Percentiles rank a stretch among this genome's conserved stretches.
Evolutionary conservation across 1,140 invertebrate species (phyloP).

Genomic region (Dreissena rostriformis): DNA sequence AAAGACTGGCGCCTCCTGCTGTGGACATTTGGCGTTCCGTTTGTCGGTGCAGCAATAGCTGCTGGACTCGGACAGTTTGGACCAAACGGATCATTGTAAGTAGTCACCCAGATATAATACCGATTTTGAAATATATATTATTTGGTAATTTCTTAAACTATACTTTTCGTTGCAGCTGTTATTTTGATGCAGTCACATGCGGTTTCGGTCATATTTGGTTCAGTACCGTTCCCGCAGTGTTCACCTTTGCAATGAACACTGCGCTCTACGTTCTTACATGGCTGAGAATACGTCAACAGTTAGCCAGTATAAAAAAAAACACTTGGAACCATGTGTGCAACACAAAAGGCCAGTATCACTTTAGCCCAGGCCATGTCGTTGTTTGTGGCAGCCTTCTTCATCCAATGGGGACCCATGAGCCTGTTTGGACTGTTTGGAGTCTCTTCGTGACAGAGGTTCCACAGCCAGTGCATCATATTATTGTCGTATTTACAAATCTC

Average conservation of each 20-base stretch:
- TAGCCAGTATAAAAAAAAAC: too few relatives aligned
- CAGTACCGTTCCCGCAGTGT: slow-evolving; percentile 54
- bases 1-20: not conserved
- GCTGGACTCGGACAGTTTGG: not conserved
- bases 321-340: too few relatives aligned
- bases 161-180: slow-evolving; percentile 52
- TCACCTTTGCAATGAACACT: slow-evolving; percentile 52
- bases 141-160: not conserved
- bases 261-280: slow-evolving; percentile 58
- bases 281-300: slow-evolving; percentile 42
- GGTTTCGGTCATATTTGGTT: slow-evolving; percentile 54
- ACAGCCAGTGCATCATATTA: slow-evolving; percentile 54
- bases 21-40: not conserved
- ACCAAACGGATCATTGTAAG: slow-evolving; percentile 3
- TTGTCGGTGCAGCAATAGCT: not conserved
- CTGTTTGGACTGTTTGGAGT: slow-evolving; percentile 42
- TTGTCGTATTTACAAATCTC: slow-evolving; percentile 58
- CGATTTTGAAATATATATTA: not conserved
- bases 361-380: too few relatives aligned
- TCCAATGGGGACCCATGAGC: too few relatives aligned
- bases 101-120: not conserved
- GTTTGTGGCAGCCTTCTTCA: too few relatives aligned
- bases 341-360: too few relatives aligned
- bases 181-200: slow-evolving; percentile 63
- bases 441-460: slow-evolving; percentile 47